A percentile compares a stretch with the other conserved stretches of the same genome.
These are phyloP conservation scores for Caenorhabditis uteleia DNA, from an alignment of 2,888 invertebrate genomes.

Conservation along the genomic window DNA sequence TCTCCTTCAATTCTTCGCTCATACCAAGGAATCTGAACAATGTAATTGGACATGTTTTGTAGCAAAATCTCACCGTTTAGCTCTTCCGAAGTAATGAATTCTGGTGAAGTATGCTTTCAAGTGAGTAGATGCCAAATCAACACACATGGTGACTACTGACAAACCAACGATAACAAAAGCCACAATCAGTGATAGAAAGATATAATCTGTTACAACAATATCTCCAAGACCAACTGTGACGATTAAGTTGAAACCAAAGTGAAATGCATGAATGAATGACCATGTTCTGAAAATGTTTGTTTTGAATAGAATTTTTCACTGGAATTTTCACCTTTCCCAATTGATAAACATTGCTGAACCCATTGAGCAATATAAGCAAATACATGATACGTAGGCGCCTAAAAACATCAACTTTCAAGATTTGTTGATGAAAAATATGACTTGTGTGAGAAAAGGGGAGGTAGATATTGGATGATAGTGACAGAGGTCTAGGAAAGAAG, in stretches of 20 bases:
- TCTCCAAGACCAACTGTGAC: slow-evolving; percentile 70
- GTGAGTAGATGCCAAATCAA: slow-evolving; percentile 70
- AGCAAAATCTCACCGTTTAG: slow-evolving; percentile 48
- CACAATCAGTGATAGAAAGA: slow-evolving; percentile 69
- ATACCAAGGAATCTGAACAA: slow-evolving; percentile 67
- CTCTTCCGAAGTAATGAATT: slow-evolving; percentile 70
- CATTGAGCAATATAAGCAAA: slow-evolving; percentile 69
- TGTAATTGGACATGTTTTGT: too few species aligned
- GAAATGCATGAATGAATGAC: slow-evolving; percentile 70
- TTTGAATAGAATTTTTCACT: background rate
- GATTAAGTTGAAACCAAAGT: slow-evolving; percentile 70
- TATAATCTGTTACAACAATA: slow-evolving; percentile 67
- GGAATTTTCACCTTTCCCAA: slow-evolving; percentile 59
- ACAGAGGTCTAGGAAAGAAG: background rate
- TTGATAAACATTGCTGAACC: slow-evolving; percentile 69
- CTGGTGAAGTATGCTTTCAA: slow-evolving; percentile 70
- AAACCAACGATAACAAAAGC: slow-evolving; percentile 70
- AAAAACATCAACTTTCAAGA: too few species aligned
- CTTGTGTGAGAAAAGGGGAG: background rate
- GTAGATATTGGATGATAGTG: background rate
- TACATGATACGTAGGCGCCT: slow-evolving; percentile 69
- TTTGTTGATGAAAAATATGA: too few species aligned
- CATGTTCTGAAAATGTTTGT: slow-evolving; percentile 50
- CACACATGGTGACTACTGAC: slow-evolving; percentile 70
- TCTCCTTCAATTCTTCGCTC: slow-evolving; percentile 69